Evolutionary conservation across 1,140 invertebrate species (phyloP).

Genomic region (Neodiprion fabricii): DNA sequence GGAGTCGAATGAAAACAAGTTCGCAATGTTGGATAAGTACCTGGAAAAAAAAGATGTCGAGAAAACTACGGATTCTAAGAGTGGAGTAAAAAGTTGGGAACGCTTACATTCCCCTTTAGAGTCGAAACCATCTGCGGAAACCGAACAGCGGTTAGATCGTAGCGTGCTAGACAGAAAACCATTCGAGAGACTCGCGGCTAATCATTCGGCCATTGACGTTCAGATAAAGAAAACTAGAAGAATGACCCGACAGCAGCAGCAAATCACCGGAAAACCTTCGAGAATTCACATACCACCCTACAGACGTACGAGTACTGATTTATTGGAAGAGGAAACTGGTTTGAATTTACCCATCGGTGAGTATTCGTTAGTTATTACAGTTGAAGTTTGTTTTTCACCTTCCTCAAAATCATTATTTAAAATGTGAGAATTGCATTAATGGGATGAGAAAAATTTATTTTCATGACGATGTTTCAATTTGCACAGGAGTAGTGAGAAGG

Average conservation of each 20-base stretch:
- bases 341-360: slow-evolving; percentile 4
- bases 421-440: background rate
- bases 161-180: background rate
- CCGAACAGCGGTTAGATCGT: background rate
- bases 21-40: background rate
- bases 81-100: background rate
- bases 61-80: slow-evolving; percentile 4
- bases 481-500: slow-evolving; percentile 28
- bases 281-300: background rate
- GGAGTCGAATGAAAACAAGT: slow-evolving; percentile 9
- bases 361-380: background rate
- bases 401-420: slow-evolving; percentile 11
- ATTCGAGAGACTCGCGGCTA: background rate
- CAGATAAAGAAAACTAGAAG: background rate
- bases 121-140: slow-evolving; percentile 12
- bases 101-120: slow-evolving; percentile 9
- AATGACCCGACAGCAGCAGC: background rate
- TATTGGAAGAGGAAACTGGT: background rate
- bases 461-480: background rate
- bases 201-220: background rate
- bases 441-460: background rate
- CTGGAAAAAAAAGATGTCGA: slow-evolving; percentile 4
- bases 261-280: background rate
- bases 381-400: background rate
- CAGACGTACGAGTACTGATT: background rate